Percentiles rank a stretch among this genome's conserved stretches.
phyloP scores from a whole-genome alignment of 37 sponge, comb jelly and placozoan genomes.

The Chondrilla cf. caribensis region DNA sequence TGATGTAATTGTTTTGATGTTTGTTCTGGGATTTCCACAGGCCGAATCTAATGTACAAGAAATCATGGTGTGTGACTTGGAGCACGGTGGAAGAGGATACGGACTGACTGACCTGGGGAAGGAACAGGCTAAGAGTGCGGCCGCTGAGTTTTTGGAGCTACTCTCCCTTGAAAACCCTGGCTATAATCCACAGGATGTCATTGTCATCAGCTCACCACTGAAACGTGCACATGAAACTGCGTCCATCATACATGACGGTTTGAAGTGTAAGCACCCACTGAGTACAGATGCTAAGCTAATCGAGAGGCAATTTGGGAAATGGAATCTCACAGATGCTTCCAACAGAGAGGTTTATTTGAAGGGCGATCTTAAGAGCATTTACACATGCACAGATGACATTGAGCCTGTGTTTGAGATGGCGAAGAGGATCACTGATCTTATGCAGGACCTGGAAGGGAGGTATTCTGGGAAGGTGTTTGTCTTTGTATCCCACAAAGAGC shows the following conservation, averaged over 20 bases:
- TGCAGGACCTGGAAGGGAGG: background rate
- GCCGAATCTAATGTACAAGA: slow-evolving; percentile 33
- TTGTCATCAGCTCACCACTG: slow-evolving; percentile 8
- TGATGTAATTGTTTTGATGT: too few species aligned
- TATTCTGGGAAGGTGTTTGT: background rate
- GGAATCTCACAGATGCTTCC: background rate
- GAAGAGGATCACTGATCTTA: background rate
- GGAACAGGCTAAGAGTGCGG: slow-evolving; percentile 35
- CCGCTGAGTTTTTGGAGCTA: background rate
- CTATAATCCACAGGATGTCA: slow-evolving; percentile 5
- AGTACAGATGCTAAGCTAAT: background rate
- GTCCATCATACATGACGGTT: background rate
- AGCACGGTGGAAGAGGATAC: slow-evolving; percentile 20
- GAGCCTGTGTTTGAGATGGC: background rate
- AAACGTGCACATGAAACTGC: slow-evolving; percentile 6
- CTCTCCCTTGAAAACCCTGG: background rate
- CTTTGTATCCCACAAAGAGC: slow-evolving; percentile 17
- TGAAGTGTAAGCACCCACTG: background rate
- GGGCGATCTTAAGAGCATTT: background rate
- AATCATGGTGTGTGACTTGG: slow-evolving; percentile 34
- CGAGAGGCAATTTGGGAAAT: slow-evolving; percentile 15
- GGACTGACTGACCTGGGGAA: slow-evolving; percentile 57
- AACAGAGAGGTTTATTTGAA: background rate
- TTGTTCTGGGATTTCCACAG: slow-evolving; percentile 2
- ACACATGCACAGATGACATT: background rate